Conservation (phyloP, 2,797 vertebrate genomes). For the Pseudomugil tenellus region DNA sequence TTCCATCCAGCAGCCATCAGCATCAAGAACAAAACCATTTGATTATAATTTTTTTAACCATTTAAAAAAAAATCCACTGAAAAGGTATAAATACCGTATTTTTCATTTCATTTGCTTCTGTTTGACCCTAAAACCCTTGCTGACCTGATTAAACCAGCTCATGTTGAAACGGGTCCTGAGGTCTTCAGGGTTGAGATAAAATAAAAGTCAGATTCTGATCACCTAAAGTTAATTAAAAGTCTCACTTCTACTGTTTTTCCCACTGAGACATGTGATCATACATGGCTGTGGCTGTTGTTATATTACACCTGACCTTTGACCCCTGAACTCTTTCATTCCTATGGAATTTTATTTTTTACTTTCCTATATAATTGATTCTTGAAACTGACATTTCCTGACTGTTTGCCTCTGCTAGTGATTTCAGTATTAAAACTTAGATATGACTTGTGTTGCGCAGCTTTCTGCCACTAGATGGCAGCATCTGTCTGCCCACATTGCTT, state of each 20-base stretch:
- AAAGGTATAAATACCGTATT: too few relatives aligned
- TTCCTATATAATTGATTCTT: neutral
- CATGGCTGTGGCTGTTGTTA: neutral
- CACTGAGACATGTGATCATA: neutral
- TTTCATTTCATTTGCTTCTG: neutral
- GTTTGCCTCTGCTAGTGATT: neutral
- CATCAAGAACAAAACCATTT: too few relatives aligned
- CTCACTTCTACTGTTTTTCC: neutral
- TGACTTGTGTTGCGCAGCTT: neutral
- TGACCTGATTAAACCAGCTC: neutral
- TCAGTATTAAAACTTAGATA: neutral
- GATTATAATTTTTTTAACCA: too few relatives aligned
- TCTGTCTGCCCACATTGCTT: neutral
- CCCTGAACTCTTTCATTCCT: neutral
- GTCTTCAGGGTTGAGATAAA: neutral
- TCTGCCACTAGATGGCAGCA: constrained; percentile 63
- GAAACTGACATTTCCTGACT: neutral
- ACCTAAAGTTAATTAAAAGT: neutral
- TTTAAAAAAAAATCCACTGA: too few relatives aligned
- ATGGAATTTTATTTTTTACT: neutral
- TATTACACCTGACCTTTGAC: constrained; percentile 8
- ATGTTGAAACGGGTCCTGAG: neutral
- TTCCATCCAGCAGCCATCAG: too few relatives aligned
- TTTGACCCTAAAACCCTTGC: neutral
- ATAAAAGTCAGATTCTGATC: neutral